A percentile compares a stretch with the other conserved stretches of the same genome.
phyloP scores from a whole-genome alignment of 2,888 invertebrate genomes.

The Lasioglossum calceatum region DNA sequence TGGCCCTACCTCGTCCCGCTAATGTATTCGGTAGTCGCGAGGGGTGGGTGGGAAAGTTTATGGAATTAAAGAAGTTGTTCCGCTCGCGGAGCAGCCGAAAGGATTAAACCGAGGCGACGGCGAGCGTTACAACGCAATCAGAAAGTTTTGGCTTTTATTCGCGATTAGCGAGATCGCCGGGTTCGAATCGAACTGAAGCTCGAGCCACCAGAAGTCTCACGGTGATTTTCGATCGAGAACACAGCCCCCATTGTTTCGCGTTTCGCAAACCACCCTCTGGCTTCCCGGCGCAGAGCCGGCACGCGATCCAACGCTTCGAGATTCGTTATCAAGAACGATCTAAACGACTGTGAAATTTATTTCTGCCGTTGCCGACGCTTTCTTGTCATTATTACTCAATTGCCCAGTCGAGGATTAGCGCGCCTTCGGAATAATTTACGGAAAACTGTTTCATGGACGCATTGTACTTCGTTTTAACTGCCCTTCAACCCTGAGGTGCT shows the following conservation, averaged over 20 bases:
- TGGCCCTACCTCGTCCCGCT: constrained; percentile 26
- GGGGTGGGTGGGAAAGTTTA: constrained; percentile 50
- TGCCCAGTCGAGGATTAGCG: background rate
- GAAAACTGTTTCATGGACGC: background rate
- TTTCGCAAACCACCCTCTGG: background rate
- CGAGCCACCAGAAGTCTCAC: background rate
- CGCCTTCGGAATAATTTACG: background rate
- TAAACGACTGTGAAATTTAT: constrained; percentile 34
- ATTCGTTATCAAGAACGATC: constrained; percentile 20
- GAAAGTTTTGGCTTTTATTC: constrained; percentile 56
- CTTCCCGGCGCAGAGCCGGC: background rate
- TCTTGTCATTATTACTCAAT: constrained; percentile 11
- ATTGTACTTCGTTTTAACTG: background rate
- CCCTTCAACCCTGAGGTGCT: background rate
- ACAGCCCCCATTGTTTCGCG: background rate
- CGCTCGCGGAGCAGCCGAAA: constrained; percentile 22
- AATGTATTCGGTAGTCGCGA: constrained; percentile 47
- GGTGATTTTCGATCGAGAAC: background rate
- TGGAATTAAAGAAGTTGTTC: constrained; percentile 61
- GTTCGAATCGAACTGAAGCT: constrained; percentile 8
- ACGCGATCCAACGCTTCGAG: constrained; percentile 29
- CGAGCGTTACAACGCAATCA: constrained; percentile 44
- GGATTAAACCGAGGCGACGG: constrained; percentile 42
- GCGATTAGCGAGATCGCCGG: constrained; percentile 39
- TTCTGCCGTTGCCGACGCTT: background rate